Base-by-base conservation (phyloP, 2,113 vertebrate species). In the Danionella cerebrum region DNA sequence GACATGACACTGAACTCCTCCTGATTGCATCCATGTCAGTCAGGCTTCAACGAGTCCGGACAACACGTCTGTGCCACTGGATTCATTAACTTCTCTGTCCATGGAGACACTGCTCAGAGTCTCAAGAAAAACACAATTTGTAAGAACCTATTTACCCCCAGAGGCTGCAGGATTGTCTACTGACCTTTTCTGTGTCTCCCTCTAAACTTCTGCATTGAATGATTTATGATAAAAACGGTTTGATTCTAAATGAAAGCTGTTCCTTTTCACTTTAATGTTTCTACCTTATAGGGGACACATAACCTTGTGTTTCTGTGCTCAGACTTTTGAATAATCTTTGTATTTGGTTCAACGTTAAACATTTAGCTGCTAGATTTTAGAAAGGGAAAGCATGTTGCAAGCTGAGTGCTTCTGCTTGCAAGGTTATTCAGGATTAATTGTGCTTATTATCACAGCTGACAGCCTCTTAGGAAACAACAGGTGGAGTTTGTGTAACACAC, bases 351-450 rank as follows among this genome's bases (percentile, higher is more conserved):
- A 24, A 6, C 25, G n/a, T 8, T 35, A 42, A 21, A 7, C 31
- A 3, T 57, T 33, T 33, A 18, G 53, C 42, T 11, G 4, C 14
- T 47, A 6, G 3, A 9, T 60, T 41, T 50, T 16, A 25, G 44
- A 50, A 39, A 68, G 50, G 57, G 57, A 58, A 29, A 9, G 66
- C 14, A 27, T n/a, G 25, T 9, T 7, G 14, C 9, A 50, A 38
- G 38, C 47, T 21, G 41, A 50, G 66, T 50, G 44, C 33, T 50
- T 55, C 8, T 50, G 66, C 48, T 18, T 38, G 36, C 4, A 2
- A 5, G 38, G 54, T 16, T 60, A 19, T 69, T 69, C 33, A 50
- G 59, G 16, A 39, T 50, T 69, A 51, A 60, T 51, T 69, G 35
- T 33, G 41, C 44, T 69, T 69, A 39, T 25, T 25, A 29, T 29